Conservation (phyloP, 1,140 invertebrate genomes). For the Homarus americanus region DNA sequence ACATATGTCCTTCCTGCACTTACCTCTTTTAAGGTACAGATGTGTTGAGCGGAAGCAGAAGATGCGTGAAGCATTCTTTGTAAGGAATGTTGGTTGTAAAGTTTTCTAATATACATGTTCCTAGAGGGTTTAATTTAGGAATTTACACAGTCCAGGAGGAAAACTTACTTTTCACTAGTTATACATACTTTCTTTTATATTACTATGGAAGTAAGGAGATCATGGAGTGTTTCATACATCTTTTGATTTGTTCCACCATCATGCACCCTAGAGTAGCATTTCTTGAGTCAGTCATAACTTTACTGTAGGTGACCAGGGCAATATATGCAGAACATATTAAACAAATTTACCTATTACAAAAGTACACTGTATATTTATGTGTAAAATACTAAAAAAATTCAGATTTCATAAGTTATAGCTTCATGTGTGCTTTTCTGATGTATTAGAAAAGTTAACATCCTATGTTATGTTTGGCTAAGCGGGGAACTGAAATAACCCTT, state of each 20-base stretch:
- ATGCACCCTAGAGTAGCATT: conserved; percentile 41
- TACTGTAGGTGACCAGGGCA: conserved; percentile 60
- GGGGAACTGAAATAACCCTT: conserved; percentile 2
- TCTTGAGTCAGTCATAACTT: conserved; percentile 66
- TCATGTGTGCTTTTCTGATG: conserved; percentile 11
- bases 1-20: conserved; percentile 45
- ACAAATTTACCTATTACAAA: background rate
- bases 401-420: conserved; percentile 12
- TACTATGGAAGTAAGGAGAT: background rate
- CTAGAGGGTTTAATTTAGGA: background rate
- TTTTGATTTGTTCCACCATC: conserved; percentile 1
- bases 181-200: background rate
- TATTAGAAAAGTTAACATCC: background rate
- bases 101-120: conserved; percentile 7
- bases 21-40: conserved; percentile 36
- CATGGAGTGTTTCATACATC: background rate
- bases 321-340: conserved; percentile 55
- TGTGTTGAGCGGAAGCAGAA: conserved; percentile 19
- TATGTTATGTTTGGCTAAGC: background rate
- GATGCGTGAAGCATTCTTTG: conserved; percentile 7
- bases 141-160: conserved; percentile 1
- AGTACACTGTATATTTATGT: background rate
- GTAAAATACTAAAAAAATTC: background rate
- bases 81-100: background rate
- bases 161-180: background rate